Evolutionary conservation across 1,140 invertebrate species (phyloP), one percentile per base, ranked within the genome.

Genomic region (Zaprionus tsacasi): DNA sequence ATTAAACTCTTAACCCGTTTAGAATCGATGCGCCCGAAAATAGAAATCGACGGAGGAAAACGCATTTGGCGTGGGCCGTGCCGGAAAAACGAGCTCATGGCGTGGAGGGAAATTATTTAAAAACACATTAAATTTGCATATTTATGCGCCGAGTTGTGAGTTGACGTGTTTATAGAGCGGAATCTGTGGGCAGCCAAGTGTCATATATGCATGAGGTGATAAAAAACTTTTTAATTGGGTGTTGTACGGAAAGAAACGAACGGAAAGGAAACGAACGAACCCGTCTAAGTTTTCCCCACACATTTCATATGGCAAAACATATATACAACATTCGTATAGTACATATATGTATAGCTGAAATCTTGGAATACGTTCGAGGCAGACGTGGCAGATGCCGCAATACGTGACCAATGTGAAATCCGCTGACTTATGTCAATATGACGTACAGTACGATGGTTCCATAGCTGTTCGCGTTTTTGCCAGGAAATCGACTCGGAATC

Each of bases 321-420:
- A 60, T 36, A 56, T 33, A 15, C 21, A 21, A 21, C 2, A 21
- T n/a, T n/a, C n/a, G 21, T 21, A 30, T 30, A 3, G 38, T 15
- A 48, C 36, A 67, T 52, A 55, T 27, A 55, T 65, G 35, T 56
- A 52, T 30, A 50, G 59, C 59, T 33, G 12, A 55, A 55, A 55
- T 55, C 27, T 55, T 21, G 43, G 50, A 21, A 64, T 52, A 12
- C 68, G 35, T 48, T 70, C 55, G 55, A 68, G 30, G 43, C 72
- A 81, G 79, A 70, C 57, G 60, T 48, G 70, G 58, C 87, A 91
- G 87, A 81, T 91, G 80, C 77, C 76, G 70, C 57, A 63, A 59
- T 89, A 91, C 87, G 87, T 91, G 87, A 91, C 87, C 80, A 91
- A 87, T 78, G 65, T 61, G 66, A 82, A 91, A 91, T 91, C 87